phyloP scores from a whole-genome alignment of 2,113 vertebrate species.

The Prolemur simus region DNA sequence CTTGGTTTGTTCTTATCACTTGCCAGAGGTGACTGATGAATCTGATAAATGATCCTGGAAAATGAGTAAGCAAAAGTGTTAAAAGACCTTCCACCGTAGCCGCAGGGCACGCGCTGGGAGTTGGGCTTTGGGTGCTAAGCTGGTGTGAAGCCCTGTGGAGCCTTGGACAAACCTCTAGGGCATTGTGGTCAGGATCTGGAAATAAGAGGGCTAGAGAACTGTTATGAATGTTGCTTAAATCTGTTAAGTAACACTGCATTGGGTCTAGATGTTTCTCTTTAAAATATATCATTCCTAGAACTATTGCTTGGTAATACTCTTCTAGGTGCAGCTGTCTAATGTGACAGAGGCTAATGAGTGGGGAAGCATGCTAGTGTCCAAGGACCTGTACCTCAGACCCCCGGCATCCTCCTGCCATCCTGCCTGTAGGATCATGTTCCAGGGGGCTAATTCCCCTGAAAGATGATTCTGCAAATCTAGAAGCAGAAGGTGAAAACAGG shows the following conservation, averaged over 20 bases:
- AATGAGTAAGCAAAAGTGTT: not conserved
- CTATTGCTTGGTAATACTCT: not conserved
- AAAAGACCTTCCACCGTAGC: not conserved
- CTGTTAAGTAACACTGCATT: no score
- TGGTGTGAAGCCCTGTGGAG: not conserved
- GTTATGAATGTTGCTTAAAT: not conserved
- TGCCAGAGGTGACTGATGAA: not conserved
- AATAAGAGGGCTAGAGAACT: not conserved
- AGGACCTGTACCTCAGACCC: not conserved
- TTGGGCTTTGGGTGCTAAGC: not conserved
- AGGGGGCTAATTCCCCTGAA: not conserved
- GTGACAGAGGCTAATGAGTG: not conserved
- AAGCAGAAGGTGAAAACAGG: not conserved
- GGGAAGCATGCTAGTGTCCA: not conserved
- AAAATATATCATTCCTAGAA: not conserved
- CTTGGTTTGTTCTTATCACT: not conserved
- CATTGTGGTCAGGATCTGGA: not conserved
- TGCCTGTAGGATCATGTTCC: not conserved
- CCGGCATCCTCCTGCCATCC: not conserved
- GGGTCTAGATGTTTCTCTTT: not conserved
- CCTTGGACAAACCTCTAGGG: not conserved
- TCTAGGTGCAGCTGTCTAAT: not conserved
- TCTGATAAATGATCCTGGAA: not conserved
- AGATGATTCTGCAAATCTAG: not conserved
- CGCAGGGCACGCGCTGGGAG: not conserved